Base-by-base conservation (phyloP, 2,888 invertebrate genomes). In the Lapara coniferarum region DNA sequence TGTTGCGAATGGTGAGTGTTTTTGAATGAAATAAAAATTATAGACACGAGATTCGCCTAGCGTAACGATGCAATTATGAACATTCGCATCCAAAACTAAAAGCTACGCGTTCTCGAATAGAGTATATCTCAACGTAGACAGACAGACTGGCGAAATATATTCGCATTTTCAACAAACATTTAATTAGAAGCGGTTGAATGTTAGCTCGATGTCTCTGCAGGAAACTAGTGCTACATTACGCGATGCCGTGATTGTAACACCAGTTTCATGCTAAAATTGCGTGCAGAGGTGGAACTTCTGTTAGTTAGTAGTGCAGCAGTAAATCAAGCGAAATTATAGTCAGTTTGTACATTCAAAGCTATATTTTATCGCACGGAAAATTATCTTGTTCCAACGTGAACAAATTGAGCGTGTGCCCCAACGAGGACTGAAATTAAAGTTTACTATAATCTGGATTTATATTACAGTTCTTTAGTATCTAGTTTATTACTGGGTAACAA, bases 311-410 rank as follows among this genome's bases (percentile, higher is more conserved):
- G 78, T 81, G 80, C 82, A 82, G 79, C 82, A 74, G 82, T 88
- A 89, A 88, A 89, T 90, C 87, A 86, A 83, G 81, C 77, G 72
- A 84, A 89, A 87, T 89, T 89, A 87, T 83, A 85, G 84, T 74
- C 76, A 78, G 77, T 72, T 72, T 77, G 77, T 81, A 78, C 77
- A 85, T 84, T 80, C 77, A 77, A 76, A 76, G 77, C 74, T 73
- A 85, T 88, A 85, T 87, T 86, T 88, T 82, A 85, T 79, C 77
- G 77, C 71, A 73, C 75, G 80, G 85, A 82, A 85, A 86, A 88
- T 87, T 83, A 89, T 87, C 85, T 87, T 80, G 82, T 87, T 82
- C 75, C 56, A 80, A 78, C 81, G 76, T 72, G 82, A 79, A 84
- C 81, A 81, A 83, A 84, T 85, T 82, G 80, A 53, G 68, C 53